Base-by-base conservation (phyloP, 2,113 vertebrate genomes). In the Neogobius melanostomus region DNA sequence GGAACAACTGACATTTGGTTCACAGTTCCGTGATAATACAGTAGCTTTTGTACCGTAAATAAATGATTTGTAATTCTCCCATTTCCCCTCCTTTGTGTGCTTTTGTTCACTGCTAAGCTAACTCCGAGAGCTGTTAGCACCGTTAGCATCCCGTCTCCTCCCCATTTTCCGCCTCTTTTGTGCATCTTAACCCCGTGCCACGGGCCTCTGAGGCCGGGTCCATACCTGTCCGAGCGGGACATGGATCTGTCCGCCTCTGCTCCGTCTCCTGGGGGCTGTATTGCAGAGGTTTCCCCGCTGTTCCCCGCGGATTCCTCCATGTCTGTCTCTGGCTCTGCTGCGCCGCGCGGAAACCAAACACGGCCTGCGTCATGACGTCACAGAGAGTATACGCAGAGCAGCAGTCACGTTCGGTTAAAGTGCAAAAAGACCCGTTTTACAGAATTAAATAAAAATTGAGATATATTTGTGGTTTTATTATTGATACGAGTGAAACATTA, bases 221-320 rank as follows among this genome's bases (percentile, higher is more conserved):
- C 66, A 44, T 84, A 92, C 92, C 93, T 93, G 86, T 90, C 90
- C 1, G 88, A 87, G 72, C 87, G 82, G 0, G 76, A 77, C 67
- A 82, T 57, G 1, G 83, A 74, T 11, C 70, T 51, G 59, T 91
- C 90, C 4, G 78, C 75, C 2, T 85, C 86, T 11, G 60, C 53
- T 0, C 42, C 80, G 6, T 68, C 85, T 6, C 86, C 83, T n/a
- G 74, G 45, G 54, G n/a, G 79, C 49, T 44, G 75, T 2, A 85
- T 73, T 0, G 66, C 71, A 4, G 76, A 7, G 10, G 74, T 79
- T 1, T 50, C 6, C 43, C 66, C 79, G 51, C 50, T 84, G 50
- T 62, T 60, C 14, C 7, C 7, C 42, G 15, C 59, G 6, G 51
- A 28, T 80, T 78, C 75, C 78, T 82, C 85, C 88, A 90, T 88